Evolutionary conservation across 1,140 invertebrate species (phyloP), one percentile per base, ranked within the genome.

Genomic region (Platyscapa corneri): DNA sequence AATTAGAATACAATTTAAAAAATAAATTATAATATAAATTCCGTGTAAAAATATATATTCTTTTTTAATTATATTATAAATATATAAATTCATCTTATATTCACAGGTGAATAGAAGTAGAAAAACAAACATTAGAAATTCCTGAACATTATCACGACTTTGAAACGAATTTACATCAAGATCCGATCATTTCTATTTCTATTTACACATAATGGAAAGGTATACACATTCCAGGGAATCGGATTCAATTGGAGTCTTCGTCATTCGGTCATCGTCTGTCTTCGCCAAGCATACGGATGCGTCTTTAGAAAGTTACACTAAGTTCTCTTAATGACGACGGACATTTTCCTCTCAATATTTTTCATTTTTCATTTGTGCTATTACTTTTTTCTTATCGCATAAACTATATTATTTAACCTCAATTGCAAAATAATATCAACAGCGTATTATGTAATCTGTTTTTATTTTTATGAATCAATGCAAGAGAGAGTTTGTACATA

Each of bases 321-420:
- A 23, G 18, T 65, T 76, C 64, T 67, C 32, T 70, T 42, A 1
- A 39, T 39, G 84, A 72, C 80, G 86, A 84, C n/a, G 10, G 86
- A 87, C 49, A 56, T 76, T 75, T 87, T 87, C 79, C 82, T 86
- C 78, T 65, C 75, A 32, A 49, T 83, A 46, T 72, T 80, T 85
- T 64, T 34, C 80, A 14, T 7, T 20, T 20, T 78, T 75, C 76
- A n/a, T n/a, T 77, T n/a, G 72, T 56, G 8, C 70, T 14, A 32
- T 42, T 14, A 18, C 30, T 53, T 67, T 34, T 64, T 76, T 76
- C 32, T 64, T 76, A 10, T 27, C 23, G 18, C 6, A 27, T 60
- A 5, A 27, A 60, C 5, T 14, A 7, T 27, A 27, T 23, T 60
- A 60, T 3, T 60, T 6, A 60, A 60, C 27, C 14, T 1, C 27